Evolutionary conservation across 2,797 vertebrate genomes (phyloP), one percentile per base, ranked within the genome.

Genomic region (Ambastaia sidthimunki): DNA sequence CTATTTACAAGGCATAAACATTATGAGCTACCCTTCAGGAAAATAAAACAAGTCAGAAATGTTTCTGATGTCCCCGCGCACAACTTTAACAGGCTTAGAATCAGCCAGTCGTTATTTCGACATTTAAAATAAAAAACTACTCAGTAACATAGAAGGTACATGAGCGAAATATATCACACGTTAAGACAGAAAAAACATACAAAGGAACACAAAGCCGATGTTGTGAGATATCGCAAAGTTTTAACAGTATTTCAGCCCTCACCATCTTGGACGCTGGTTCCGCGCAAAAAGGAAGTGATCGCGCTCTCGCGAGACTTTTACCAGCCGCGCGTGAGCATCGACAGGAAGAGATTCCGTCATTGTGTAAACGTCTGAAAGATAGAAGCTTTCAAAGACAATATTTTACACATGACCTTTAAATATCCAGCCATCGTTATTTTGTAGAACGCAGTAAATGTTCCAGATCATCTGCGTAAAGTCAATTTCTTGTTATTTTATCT

Each of bases 201-300:
- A 4, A 0, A 0, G 0, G 1, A 0, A 12, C 3, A 31, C 0
- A 25, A 2, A 1, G 0, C 0, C 21, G 92, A 93, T 92, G 92
- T 84, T 19, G 0, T 0, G 0, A 31, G 93, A 94, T 94, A 91
- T 80, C 0, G 2, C 2, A 28, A 3, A 3, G 7, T 21, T 1
- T 31, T 7, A 6, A 0, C 19, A 1, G 41, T n/a, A 41, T 9
- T 25, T 7, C 19, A 74, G 0, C 0, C 77, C 94, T 91, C 89
- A 95, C 94, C 94, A 95, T 95, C 91, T 94, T 94, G 92, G 88
- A 90, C 84, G 90, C 71, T 72, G 84, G 90, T 93, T 93, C 93
- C 92, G 88, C 74, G 90, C 90, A 84, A 94, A 95, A 89, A 95
- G 94, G 92, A 93, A 92, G 90, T 2, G 0, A 0, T 0, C 0